Evolutionary conservation across 2,113 vertebrate species (phyloP).

Genomic region (Pavo muticus): DNA sequence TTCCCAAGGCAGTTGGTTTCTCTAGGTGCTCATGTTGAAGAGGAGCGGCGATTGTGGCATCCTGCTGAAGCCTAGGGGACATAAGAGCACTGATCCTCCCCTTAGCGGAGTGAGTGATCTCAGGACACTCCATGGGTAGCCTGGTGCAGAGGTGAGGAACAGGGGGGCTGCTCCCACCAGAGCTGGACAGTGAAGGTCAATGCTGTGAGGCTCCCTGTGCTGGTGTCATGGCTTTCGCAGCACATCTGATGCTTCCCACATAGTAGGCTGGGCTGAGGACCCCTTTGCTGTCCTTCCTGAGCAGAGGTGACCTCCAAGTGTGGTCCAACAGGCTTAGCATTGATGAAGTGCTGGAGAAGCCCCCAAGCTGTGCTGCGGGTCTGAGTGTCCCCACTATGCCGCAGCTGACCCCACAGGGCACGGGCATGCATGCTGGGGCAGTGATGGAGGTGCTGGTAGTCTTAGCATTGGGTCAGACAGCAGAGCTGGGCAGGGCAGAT

Average conservation of each 20-base stretch:
- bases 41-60: background rate
- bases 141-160: background rate
- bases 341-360: background rate
- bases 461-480: background rate
- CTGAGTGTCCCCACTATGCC: rapidly evolving
- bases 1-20: background rate
- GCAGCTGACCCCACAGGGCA: rapidly evolving
- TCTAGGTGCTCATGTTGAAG: background rate
- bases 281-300: background rate
- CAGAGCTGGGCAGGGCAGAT: too few species aligned
- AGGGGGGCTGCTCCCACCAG: background rate
- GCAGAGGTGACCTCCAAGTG: rapidly evolving
- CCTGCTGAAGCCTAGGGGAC: background rate
- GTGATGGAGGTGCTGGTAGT: background rate
- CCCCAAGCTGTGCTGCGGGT: rapidly evolving
- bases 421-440: rapidly evolving
- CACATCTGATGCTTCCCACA: too few species aligned
- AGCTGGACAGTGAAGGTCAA: background rate
- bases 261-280: too few species aligned
- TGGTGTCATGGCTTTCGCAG: too few species aligned
- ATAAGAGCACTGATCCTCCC: rapidly evolving
- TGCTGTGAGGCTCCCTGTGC: too few species aligned
- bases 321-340: background rate
- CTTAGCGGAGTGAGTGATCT: background rate
- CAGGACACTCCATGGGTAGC: rapidly evolving